Evolutionary conservation across 37 sponge, comb jelly and placozoan genomes (phyloP).

Genomic region (Hormiphora californensis): DNA sequence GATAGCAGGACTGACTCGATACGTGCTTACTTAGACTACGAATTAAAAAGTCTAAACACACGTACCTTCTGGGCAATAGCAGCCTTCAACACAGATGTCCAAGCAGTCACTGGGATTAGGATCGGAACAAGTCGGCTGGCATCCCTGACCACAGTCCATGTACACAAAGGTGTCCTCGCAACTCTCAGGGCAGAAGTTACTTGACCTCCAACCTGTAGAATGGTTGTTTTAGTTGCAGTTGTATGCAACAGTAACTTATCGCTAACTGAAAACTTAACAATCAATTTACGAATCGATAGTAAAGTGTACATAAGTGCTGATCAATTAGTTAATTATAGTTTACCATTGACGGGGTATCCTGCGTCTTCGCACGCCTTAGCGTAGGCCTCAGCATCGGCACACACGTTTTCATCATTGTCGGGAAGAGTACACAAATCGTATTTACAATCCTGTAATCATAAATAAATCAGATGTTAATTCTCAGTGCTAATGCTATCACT

Average conservation of each 20-base stretch:
- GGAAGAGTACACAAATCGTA: neutral
- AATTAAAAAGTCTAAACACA: no score
- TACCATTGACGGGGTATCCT: constrained; percentile 7
- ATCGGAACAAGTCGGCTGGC: constrained; percentile 26
- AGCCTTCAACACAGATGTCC: constrained; percentile 22
- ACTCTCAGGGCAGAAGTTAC: constrained; percentile 2
- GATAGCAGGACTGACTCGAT: no score
- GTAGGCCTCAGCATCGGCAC: neutral
- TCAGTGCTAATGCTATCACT: neutral
- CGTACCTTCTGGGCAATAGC: constrained; percentile 19
- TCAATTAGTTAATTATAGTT: no score
- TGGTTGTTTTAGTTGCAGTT: no score
- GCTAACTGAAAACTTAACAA: no score
- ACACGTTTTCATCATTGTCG: constrained; percentile 6
- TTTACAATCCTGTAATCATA: neutral
- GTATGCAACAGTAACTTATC: no score
- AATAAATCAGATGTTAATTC: no score
- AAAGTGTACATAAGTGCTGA: no score
- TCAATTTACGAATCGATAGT: no score
- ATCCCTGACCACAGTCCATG: neutral
- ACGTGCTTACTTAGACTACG: no score
- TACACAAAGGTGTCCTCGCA: neutral
- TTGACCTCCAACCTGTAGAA: constrained; percentile 31
- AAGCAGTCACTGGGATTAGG: neutral
- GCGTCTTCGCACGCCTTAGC: neutral